Evolutionary conservation across 2,797 vertebrate genomes (phyloP).

Genomic region (Potorous gilbertii): DNA sequence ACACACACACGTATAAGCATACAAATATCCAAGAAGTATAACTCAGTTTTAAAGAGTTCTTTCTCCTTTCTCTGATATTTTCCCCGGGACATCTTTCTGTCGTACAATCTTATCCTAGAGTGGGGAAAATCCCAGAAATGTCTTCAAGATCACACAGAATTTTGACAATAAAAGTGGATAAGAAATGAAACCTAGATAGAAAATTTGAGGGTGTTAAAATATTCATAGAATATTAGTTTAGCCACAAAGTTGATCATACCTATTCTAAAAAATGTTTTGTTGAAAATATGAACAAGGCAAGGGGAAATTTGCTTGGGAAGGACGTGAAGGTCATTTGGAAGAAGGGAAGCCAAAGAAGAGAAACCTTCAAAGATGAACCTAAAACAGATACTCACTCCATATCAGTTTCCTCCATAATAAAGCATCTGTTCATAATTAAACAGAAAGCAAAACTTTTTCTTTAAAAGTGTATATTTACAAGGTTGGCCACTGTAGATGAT

Average conservation of each 20-base stretch:
- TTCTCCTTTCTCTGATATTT: not conserved
- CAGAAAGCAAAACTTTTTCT: constrained; percentile 1
- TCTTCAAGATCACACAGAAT: not conserved
- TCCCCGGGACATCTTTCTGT: not conserved
- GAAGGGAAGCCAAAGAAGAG: constrained; percentile 9
- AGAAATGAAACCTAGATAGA: not conserved
- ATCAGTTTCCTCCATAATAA: not conserved
- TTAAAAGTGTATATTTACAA: not conserved
- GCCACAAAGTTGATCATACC: constrained; percentile 9
- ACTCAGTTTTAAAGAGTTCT: not conserved
- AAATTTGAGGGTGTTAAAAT: not conserved
- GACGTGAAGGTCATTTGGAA: constrained; percentile 1
- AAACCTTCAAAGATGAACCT: constrained; percentile 7
- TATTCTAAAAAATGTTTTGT: constrained; percentile 37
- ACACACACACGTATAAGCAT: not conserved
- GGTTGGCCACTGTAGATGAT: constrained; percentile 1
- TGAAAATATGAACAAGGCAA: constrained; percentile 38
- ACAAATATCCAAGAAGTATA: not conserved
- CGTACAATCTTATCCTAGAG: not conserved
- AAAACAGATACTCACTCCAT: not conserved
- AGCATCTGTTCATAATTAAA: constrained; percentile 42
- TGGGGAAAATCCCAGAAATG: not conserved
- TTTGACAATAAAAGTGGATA: not conserved
- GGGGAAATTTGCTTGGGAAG: not conserved
- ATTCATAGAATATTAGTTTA: not conserved